Conservation (phyloP, 2,888 invertebrate genomes). For the Hedychridium roseum region DNA sequence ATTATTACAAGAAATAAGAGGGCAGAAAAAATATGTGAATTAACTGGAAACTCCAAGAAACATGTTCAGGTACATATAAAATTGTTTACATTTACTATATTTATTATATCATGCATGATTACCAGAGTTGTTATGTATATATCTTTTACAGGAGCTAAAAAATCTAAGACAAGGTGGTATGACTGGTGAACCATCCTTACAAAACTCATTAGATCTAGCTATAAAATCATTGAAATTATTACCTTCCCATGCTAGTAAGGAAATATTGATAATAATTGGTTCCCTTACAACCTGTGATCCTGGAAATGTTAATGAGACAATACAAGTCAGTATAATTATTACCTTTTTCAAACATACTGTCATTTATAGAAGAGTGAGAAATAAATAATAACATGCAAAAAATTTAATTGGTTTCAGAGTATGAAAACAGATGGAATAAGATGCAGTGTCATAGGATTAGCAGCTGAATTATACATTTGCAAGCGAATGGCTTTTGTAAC, state of each 20-base stretch:
- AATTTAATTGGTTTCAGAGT: conserved; percentile 62
- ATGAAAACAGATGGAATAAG: conserved; percentile 84
- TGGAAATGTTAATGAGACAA: conserved; percentile 86
- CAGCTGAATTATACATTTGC: conserved; percentile 94
- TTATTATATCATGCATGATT: not conserved
- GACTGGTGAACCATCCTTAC: conserved; percentile 93
- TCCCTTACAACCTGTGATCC: conserved; percentile 98
- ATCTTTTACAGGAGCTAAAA: conserved; percentile 48
- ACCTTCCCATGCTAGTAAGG: conserved; percentile 94
- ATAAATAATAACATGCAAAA: not conserved
- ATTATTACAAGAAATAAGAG: conserved; percentile 91
- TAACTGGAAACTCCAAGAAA: conserved; percentile 86
- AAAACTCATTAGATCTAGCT: conserved; percentile 93
- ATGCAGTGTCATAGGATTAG: conserved; percentile 93
- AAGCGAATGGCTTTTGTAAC: conserved; percentile 86
- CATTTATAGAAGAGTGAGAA: not conserved
- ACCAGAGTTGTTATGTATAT: conserved; percentile 1
- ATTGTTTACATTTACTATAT: not conserved
- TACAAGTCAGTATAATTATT: conserved; percentile 65
- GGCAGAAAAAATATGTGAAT: conserved; percentile 90
- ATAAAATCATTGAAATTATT: conserved; percentile 83
- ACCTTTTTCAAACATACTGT: not conserved
- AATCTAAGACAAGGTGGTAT: conserved; percentile 74
- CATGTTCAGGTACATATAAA: conserved; percentile 71
- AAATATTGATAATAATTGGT: conserved; percentile 90